These are phyloP conservation scores for Venusia cambrica DNA, from an alignment of 2,888 invertebrate genomes.

Conservation along the genomic window DNA sequence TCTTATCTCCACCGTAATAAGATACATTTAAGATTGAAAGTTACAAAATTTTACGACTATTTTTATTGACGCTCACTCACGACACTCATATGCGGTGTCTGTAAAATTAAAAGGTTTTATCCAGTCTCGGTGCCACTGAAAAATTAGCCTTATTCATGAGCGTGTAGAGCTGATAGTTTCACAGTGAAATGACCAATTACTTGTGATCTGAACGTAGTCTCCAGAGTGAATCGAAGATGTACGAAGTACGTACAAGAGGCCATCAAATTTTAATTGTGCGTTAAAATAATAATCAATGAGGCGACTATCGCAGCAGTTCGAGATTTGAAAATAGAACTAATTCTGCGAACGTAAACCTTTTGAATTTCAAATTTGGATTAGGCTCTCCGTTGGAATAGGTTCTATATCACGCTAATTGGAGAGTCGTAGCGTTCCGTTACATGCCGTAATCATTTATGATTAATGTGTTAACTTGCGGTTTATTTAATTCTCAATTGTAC, in stretches of 20 bases:
- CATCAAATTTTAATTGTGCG: constrained; percentile 80
- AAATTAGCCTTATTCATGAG: constrained; percentile 39
- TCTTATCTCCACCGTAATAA: constrained; percentile 39
- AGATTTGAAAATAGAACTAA: constrained; percentile 61
- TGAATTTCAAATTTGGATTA: constrained; percentile 29
- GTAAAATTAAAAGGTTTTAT: constrained; percentile 58
- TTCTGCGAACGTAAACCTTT: constrained; percentile 41
- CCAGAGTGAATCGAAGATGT: constrained; percentile 62
- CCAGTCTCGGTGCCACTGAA: constrained; percentile 32
- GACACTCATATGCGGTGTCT: constrained; percentile 68
- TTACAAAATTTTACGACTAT: constrained; percentile 66
- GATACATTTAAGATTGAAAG: constrained; percentile 43
- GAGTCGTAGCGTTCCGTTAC: constrained; percentile 39
- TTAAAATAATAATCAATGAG: constrained; percentile 80
- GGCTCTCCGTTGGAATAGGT: constrained; percentile 23
- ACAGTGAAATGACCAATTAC: constrained; percentile 26
- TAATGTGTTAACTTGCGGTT: constrained; percentile 55
- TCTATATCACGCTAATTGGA: constrained; percentile 48
- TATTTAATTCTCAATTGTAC: constrained; percentile 50
- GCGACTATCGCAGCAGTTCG: constrained; percentile 58
- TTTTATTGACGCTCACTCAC: constrained; percentile 79
- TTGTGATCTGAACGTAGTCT: constrained; percentile 25
- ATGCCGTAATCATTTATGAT: constrained; percentile 59
- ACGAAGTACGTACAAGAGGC: constrained; percentile 66
- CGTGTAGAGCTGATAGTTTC: constrained; percentile 34